Evolutionary conservation across 2,888 invertebrate genomes (phyloP).

Genomic region (Drosophila aldrichi): DNA sequence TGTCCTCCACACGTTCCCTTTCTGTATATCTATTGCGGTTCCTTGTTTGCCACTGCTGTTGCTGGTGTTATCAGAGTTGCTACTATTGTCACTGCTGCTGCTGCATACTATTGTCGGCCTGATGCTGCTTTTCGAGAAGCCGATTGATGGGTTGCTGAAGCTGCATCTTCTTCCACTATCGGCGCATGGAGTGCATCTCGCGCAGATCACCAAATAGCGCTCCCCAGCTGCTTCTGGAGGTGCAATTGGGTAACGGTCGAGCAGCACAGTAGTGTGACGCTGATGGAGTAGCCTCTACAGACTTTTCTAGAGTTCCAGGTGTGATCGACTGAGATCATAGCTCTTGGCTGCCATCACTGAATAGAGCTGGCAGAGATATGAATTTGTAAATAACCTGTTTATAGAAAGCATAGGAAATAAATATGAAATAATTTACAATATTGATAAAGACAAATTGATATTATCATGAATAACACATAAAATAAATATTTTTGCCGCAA

Average conservation of each 20-base stretch:
- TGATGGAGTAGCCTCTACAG: constrained; percentile 20
- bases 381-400: no score
- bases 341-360: no score
- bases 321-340: background rate
- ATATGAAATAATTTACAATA: no score
- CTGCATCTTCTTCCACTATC: constrained; percentile 12
- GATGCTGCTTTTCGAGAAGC: background rate
- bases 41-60: background rate
- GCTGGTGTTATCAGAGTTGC: rapidly evolving
- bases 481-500: background rate
- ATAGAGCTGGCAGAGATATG: no score
- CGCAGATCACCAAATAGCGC: constrained; percentile 33
- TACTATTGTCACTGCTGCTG: background rate
- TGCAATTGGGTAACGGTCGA: constrained; percentile 21
- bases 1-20: no score
- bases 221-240: constrained; percentile 1
- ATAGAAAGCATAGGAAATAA: no score
- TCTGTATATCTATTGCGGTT: no score
- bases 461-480: background rate
- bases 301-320: background rate
- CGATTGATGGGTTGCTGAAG: background rate
- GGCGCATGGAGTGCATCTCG: constrained; percentile 19
- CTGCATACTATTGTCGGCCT: background rate
- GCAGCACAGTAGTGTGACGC: constrained; percentile 29
- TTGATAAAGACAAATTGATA: no score